These are phyloP conservation scores for Harmothoe impar DNA, from an alignment of 2,888 invertebrate species.

Conservation along the genomic window DNA sequence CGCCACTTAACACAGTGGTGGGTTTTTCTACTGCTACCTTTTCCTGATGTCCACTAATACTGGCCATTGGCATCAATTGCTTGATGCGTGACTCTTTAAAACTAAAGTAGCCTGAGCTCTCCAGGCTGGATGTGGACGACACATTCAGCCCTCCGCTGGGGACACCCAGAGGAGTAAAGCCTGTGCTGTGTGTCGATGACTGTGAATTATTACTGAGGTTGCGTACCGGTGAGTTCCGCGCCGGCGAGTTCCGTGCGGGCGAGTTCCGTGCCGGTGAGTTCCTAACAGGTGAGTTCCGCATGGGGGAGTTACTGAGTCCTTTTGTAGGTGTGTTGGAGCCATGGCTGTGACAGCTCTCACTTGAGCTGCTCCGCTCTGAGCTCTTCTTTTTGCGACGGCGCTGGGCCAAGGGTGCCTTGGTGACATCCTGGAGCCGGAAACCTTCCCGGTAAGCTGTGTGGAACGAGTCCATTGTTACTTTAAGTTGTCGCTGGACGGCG, in stretches of 20 bases:
- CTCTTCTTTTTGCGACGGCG: conserved; percentile 87
- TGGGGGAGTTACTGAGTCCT: conserved; percentile 69
- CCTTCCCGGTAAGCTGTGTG: conserved; percentile 88
- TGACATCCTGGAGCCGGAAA: conserved; percentile 89
- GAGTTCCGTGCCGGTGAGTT: conserved; percentile 71
- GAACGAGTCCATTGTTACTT: conserved; percentile 88
- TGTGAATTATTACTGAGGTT: conserved; percentile 74
- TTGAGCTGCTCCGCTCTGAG: conserved; percentile 76
- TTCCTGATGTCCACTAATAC: neutral
- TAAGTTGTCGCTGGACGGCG: conserved; percentile 86
- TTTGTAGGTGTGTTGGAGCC: conserved; percentile 70
- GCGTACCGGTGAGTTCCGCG: conserved; percentile 74
- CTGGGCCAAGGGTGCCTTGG: conserved; percentile 89
- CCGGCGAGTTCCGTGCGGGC: conserved; percentile 71
- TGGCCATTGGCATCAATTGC: conserved; percentile 61
- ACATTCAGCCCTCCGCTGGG: conserved; percentile 62
- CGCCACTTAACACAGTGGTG: conserved; percentile 3
- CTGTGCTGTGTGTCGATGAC: conserved; percentile 73
- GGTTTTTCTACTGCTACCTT: neutral
- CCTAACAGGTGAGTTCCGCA: conserved; percentile 67
- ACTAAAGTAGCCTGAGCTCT: conserved; percentile 67
- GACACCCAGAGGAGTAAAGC: conserved; percentile 74
- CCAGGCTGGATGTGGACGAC: conserved; percentile 74
- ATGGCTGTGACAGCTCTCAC: conserved; percentile 78
- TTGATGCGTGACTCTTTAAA: conserved; percentile 68